Conservation (phyloP, 2,888 invertebrate species). For the Tachystola acroxantha region DNA sequence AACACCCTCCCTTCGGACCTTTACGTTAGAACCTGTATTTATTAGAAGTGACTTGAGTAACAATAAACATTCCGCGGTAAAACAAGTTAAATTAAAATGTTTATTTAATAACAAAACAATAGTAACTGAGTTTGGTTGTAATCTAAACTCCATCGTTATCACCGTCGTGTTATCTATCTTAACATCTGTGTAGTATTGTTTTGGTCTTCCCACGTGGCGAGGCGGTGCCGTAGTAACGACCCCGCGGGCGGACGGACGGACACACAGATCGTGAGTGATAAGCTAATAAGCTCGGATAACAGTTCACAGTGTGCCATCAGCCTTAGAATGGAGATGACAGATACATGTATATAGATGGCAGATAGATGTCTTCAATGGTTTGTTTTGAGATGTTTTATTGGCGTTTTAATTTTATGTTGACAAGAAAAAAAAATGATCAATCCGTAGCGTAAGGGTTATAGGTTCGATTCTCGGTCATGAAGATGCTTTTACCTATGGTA, state of each 20-base stretch:
- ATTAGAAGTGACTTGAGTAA: too few species aligned
- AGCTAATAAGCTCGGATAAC: slow-evolving; percentile 11
- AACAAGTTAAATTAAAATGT: too few species aligned
- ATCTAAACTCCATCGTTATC: slow-evolving; percentile 7
- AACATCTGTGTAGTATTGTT: slow-evolving; percentile 38
- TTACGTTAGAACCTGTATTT: too few species aligned
- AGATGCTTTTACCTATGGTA: too few species aligned
- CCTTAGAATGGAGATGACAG: neutral
- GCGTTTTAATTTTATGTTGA: too few species aligned
- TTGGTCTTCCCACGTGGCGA: slow-evolving; percentile 50
- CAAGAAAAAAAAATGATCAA: too few species aligned
- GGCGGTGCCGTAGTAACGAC: slow-evolving; percentile 46
- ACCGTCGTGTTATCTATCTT: slow-evolving; percentile 18
- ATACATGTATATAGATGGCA: slow-evolving; percentile 2
- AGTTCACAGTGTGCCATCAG: slow-evolving; percentile 5
- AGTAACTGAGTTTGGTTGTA: neutral
- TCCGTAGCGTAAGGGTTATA: too few species aligned
- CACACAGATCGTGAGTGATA: slow-evolving; percentile 17
- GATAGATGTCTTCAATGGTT: too few species aligned
- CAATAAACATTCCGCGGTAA: too few species aligned
- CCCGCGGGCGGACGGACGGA: slow-evolving; percentile 24
- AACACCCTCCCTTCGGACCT: too few species aligned
- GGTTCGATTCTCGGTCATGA: too few species aligned
- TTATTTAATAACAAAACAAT: neutral
- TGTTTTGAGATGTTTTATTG: too few species aligned